Evolutionary conservation across 2,113 vertebrate genomes (phyloP).

Genomic region (Cebidichthys violaceus): DNA sequence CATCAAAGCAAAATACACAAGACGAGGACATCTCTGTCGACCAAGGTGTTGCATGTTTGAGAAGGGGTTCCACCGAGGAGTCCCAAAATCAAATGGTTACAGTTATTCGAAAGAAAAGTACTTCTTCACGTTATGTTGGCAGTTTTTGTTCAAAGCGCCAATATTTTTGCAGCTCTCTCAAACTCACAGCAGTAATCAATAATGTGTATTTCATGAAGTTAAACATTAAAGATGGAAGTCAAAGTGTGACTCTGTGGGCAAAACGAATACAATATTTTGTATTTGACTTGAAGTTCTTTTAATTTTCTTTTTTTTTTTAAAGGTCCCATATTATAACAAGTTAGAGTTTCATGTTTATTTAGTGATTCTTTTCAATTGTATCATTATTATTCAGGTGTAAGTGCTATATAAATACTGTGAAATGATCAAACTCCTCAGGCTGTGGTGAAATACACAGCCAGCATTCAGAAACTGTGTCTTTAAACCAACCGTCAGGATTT

Average conservation of each 20-base stretch:
- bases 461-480: neutral
- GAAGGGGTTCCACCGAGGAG: neutral
- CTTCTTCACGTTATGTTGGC: neutral
- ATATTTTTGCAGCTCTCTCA: neutral
- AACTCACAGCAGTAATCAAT: neutral
- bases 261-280: neutral
- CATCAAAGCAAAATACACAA: neutral
- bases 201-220: neutral
- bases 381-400: neutral
- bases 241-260: neutral
- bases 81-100: neutral
- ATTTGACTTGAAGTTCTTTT: neutral
- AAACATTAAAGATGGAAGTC: neutral
- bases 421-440: too few relatives aligned
- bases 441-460: too few relatives aligned
- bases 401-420: neutral
- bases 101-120: neutral
- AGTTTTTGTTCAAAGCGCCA: neutral
- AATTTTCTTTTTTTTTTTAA: neutral
- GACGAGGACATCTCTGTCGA: too few relatives aligned
- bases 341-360: neutral
- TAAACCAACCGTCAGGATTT: neutral
- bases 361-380: neutral
- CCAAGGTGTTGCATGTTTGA: neutral
- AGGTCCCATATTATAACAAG: neutral